Base-by-base conservation (phyloP, 2,113 vertebrate genomes). In the Mormyrus lacerda region DNA sequence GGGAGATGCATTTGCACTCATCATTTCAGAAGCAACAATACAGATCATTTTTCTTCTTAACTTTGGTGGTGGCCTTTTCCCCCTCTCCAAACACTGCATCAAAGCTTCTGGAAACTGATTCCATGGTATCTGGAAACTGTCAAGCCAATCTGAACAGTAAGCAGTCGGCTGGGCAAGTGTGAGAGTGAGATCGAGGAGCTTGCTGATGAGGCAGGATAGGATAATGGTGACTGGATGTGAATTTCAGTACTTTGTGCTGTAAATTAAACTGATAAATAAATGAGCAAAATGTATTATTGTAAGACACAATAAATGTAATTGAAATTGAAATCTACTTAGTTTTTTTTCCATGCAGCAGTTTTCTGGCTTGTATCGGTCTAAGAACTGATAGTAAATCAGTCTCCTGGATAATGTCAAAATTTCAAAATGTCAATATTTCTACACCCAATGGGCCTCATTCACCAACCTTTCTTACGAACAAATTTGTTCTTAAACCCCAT, bases 161-260 rank as follows among this genome's bases (percentile, higher is more conserved):
- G 73, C 61, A 31, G 82, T 83, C 86, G 82, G 86, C 69, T 79
- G 19, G 61, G 39, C 50, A 39, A 55, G 39, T 47, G 44, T 21
- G 89, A 90, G 76, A 82, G 73, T 39, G 31, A 39, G 76, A 82
- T 44, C 58, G 87, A 90, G 69, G 85, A 82, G 86, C 85, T 79
- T 88, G 89, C 44, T 86, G 89, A 90, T 42, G 86, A 90, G 31
- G 89, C 48, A 83, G 73, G 89, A 79, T 87, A 90, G 48, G 86
- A 44, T 58, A 69, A 55, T 73, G 73, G 55, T 13, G 89, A 90
- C 61, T 88, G 69, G 24, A 27, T 83, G 50, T 79, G 85, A 58
- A 19, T 88, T n/a, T 83, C 47, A 76, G 21, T 47, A 35, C 13
- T 82, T 87, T 55, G 45, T 87, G 44, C 48, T 58, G 44, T 50